These are phyloP conservation scores for Empidonax alnorum DNA, from an alignment of 2,113 vertebrate genomes.

Conservation along the genomic window DNA sequence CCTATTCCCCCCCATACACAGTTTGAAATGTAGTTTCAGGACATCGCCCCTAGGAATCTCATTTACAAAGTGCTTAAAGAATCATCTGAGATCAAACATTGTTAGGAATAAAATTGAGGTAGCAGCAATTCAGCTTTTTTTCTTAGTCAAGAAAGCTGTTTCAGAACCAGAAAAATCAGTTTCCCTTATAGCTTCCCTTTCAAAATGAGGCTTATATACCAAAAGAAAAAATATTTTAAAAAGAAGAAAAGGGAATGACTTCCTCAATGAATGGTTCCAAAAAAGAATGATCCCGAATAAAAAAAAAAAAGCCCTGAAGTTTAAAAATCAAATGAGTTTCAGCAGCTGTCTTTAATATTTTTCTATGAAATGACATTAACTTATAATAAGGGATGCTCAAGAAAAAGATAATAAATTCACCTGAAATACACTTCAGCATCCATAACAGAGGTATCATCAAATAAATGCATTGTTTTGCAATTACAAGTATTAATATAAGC, in stretches of 20 bases:
- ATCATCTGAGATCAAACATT: not conserved
- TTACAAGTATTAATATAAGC: not conserved
- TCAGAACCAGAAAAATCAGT: not conserved
- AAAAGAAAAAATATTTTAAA: not conserved
- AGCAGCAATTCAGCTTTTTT: not conserved
- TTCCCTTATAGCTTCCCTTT: not conserved
- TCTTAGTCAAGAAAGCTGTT: not conserved
- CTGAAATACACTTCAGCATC: not conserved
- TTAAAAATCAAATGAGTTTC: not conserved
- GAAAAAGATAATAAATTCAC: not conserved
- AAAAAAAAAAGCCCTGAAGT: not conserved
- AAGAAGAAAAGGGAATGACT: not conserved
- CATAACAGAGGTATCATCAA: not conserved
- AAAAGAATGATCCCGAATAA: not conserved
- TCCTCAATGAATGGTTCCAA: not conserved
- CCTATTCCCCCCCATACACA: not conserved
- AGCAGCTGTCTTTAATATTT: not conserved
- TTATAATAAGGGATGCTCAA: not conserved
- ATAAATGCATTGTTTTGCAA: not conserved
- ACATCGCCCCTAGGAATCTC: not conserved
- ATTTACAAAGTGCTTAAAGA: constrained; percentile 5
- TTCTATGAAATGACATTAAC: not conserved
- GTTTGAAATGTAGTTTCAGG: not conserved
- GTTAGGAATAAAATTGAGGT: not conserved
- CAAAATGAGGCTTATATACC: not conserved